These are phyloP conservation scores for Aphelenchoides fujianensis DNA, from an alignment of 1,140 invertebrate species.

Conservation along the genomic window DNA sequence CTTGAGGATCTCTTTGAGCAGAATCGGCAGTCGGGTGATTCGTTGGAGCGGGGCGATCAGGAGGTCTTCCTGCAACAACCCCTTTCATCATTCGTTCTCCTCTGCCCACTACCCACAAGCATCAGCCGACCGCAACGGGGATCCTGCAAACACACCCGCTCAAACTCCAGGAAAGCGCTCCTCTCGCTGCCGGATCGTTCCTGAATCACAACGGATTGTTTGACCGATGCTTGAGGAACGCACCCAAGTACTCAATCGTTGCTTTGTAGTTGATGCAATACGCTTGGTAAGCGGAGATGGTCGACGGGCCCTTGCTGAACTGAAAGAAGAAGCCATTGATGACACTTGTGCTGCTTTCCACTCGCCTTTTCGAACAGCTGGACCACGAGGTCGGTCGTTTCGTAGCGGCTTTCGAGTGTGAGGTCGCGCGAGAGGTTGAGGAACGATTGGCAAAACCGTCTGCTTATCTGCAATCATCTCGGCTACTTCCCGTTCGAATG, in stretches of 20 bases:
- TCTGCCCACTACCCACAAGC: too few species aligned
- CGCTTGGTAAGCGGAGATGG: slow-evolving; percentile 59
- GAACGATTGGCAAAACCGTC: slow-evolving; percentile 72
- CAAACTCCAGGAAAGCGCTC: slow-evolving; percentile 59
- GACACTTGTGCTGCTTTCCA: too few species aligned
- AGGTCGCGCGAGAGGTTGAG: slow-evolving; percentile 68
- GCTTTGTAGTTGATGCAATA: slow-evolving; percentile 52
- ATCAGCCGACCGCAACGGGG: slow-evolving; percentile 33
- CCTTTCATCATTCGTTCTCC: slow-evolving; percentile 68
- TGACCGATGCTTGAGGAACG: slow-evolving; percentile 5
- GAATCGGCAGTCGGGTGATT: slow-evolving; percentile 71
- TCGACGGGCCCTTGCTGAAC: slow-evolving; percentile 60
- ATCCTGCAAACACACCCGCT: slow-evolving; percentile 51
- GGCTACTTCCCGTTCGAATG: not conserved
- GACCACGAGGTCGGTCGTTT: slow-evolving; percentile 67
- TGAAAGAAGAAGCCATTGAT: slow-evolving; percentile 34
- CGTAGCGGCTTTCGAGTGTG: slow-evolving; percentile 65
- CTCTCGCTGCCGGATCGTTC: slow-evolving; percentile 50
- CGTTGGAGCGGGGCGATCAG: slow-evolving; percentile 72
- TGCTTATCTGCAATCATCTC: slow-evolving; percentile 69
- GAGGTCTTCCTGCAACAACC: slow-evolving; percentile 71
- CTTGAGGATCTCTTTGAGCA: slow-evolving; percentile 69
- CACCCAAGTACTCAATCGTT: slow-evolving; percentile 59
- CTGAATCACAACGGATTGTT: not conserved
- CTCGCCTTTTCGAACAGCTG: slow-evolving; percentile 69